phyloP scores from a whole-genome alignment of 2,888 invertebrate species.

The Drosophila sordidula region DNA sequence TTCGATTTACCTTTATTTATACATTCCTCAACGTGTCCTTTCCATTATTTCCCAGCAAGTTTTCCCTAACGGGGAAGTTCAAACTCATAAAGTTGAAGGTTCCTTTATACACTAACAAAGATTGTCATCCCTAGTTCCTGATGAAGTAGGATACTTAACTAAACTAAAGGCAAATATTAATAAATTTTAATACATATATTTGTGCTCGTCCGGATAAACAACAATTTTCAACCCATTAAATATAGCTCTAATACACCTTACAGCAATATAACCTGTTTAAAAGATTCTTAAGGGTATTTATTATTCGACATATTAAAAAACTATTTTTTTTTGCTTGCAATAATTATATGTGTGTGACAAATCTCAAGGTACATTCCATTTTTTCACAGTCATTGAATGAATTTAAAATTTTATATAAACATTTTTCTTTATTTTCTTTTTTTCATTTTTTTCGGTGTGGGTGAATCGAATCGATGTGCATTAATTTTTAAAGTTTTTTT shows the following conservation, averaged over 20 bases:
- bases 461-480: neutral
- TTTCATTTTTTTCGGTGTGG: neutral
- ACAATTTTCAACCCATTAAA: too few species aligned
- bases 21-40: neutral
- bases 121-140: too few species aligned
- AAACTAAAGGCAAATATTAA: too few species aligned
- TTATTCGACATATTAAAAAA: neutral
- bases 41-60: neutral
- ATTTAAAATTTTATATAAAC: constrained; percentile 11
- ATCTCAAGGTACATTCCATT: neutral
- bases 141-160: too few species aligned
- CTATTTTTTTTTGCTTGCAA: accelerated
- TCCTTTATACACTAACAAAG: too few species aligned
- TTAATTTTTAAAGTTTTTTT: neutral
- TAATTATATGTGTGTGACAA: neutral
- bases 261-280: too few species aligned
- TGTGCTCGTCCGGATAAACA: too few species aligned
- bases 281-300: neutral
- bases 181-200: too few species aligned
- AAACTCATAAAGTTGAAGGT: too few species aligned
- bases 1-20: neutral
- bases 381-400: constrained; percentile 15
- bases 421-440: neutral
- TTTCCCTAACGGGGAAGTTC: too few species aligned
- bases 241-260: too few species aligned